Evolutionary conservation across 2,113 vertebrate genomes (phyloP), one percentile per base, ranked within the genome.

Genomic region (Apeltes quadracus): DNA sequence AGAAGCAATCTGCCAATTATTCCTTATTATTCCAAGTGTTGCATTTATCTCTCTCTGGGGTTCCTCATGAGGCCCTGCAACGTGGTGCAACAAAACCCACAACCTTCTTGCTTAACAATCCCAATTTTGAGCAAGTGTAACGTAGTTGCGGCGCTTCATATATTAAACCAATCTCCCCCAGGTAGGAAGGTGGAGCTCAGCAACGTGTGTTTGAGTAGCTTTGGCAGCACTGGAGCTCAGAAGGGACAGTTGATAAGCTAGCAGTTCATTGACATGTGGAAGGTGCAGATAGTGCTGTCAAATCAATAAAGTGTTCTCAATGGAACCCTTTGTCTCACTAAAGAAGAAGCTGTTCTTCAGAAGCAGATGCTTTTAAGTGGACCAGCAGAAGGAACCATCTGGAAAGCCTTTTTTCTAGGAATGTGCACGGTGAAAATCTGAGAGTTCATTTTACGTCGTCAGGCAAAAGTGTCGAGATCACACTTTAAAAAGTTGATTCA

Each of bases 161-260:
- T 29, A 29, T 46, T 46, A 23, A 2, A 92, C 91, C 74, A 91
- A 90, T 79, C 92, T 93, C 80, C 93, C 92, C 7, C 92, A 94
- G 92, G 93, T 93, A 0, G 29, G 79, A 20, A 0, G 23, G 72
- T 3, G 4, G 34, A 67, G 7, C 15, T 2, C 18, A 3, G 1
- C 38, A 0, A 1, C 43, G 20, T 14, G 14, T 23, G 62, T 68
- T 10, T 8, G 7, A 23, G 46, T 4, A 2, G 38, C 39, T 61
- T 29, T 61, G 22, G 32, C 7, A 20, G 23, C 43, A 64, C 41
- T 29, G 12, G 10, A 22, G 64, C 16, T 46, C 48, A 5, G 15
- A 41, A 15, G 39, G 15, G 39, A 14, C n/a, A n/a, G n/a, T n/a
- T n/a, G n/a, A n/a, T n/a, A n/a, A n/a, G n/a, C n/a, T n/a, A n/a